Conservation (phyloP, 2,797 vertebrate species). For the Brachyrhaphis roseni region DNA sequence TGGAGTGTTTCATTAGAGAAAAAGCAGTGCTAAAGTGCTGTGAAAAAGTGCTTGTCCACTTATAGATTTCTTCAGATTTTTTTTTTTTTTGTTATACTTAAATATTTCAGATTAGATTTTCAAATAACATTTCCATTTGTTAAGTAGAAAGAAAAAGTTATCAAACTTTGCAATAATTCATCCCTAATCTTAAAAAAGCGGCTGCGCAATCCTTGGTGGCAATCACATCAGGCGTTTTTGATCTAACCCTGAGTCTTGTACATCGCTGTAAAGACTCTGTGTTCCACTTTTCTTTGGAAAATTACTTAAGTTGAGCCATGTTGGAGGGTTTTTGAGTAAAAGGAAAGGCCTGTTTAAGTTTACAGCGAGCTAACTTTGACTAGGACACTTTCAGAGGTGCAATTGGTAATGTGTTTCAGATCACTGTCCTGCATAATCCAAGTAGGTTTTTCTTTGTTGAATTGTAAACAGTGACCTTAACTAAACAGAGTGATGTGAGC, state of each 20-base stretch:
- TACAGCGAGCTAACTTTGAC: not conserved
- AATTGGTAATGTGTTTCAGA: not conserved
- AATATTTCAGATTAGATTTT: conserved; percentile 21
- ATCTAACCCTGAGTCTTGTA: not conserved
- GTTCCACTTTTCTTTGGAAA: not conserved
- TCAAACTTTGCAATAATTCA: not conserved
- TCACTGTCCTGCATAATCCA: not conserved
- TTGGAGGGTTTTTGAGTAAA: not conserved
- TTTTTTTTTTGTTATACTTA: conserved; percentile 20
- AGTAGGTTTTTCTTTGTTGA: not conserved
- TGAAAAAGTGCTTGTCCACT: conserved; percentile 52
- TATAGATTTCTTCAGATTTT: conserved; percentile 44
- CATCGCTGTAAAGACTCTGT: not conserved
- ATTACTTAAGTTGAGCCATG: not conserved
- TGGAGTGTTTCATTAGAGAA: conserved; percentile 49
- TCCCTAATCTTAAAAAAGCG: not conserved
- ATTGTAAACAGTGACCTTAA: not conserved
- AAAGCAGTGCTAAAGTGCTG: conserved; percentile 24
- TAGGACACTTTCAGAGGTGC: not conserved
- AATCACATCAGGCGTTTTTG: not conserved
- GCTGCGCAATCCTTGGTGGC: not conserved
- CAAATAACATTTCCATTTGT: conserved; percentile 4
- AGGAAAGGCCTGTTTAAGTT: not conserved
- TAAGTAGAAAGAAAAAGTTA: not conserved
- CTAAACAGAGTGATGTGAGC: not conserved